These are phyloP conservation scores for Austrolebias charrua DNA, from an alignment of 2,797 vertebrate species.

Conservation along the genomic window DNA sequence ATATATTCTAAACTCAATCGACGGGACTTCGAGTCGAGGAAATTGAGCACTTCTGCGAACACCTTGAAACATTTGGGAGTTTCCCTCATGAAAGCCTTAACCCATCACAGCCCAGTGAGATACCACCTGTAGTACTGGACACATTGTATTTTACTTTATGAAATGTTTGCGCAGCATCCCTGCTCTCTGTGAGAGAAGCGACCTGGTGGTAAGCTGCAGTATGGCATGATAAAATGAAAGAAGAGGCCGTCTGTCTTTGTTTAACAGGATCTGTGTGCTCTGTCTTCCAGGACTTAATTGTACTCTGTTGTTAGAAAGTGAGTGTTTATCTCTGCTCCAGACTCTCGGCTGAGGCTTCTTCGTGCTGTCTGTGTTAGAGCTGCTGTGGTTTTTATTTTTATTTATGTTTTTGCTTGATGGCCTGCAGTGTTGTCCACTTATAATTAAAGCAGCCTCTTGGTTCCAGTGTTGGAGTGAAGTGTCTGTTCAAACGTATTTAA, in stretches of 20 bases:
- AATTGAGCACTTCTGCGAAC: too few relatives aligned
- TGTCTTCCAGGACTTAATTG: conserved; percentile 93
- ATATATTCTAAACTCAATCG: too few relatives aligned
- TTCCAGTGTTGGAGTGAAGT: conserved; percentile 13
- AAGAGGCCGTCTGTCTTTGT: background rate
- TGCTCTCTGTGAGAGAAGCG: too few relatives aligned
- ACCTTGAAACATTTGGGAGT: too few relatives aligned
- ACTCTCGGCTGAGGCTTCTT: conserved; percentile 46
- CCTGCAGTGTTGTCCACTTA: conserved; percentile 41
- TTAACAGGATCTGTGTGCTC: conserved; percentile 72
- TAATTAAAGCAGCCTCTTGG: conserved; percentile 4
- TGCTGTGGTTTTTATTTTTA: conserved; percentile 23
- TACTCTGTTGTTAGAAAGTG: conserved; percentile 95
- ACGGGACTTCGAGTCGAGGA: too few relatives aligned
- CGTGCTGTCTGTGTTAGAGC: conserved; percentile 13
- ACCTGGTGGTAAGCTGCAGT: too few relatives aligned
- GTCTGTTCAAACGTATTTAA: background rate
- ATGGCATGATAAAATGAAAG: background rate
- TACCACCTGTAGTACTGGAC: too few relatives aligned
- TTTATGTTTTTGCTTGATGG: conserved; percentile 26
- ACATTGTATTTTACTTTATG: too few relatives aligned
- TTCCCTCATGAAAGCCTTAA: too few relatives aligned
- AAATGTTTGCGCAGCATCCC: too few relatives aligned
- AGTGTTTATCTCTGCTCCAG: conserved; percentile 77
- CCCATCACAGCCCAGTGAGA: too few relatives aligned